Conservation (phyloP, 2,797 vertebrate genomes). For the Brachyrhaphis roseni region DNA sequence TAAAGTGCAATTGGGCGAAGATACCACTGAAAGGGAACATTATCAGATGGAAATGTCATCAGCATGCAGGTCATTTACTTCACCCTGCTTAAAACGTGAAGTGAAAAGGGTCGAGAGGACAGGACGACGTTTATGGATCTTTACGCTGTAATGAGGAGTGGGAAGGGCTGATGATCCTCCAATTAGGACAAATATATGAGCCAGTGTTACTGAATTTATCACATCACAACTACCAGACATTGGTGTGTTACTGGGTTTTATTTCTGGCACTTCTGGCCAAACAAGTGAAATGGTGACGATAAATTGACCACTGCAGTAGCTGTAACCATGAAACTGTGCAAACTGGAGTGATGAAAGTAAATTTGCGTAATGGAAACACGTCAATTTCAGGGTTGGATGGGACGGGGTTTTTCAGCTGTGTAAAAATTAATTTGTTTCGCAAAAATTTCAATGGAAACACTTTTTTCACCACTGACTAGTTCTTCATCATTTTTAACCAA, state of each 20-base stretch:
- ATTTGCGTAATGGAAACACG: too few relatives aligned
- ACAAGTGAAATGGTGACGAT: not conserved
- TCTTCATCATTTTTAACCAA: too few relatives aligned
- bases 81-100: conserved; percentile 59
- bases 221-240: not conserved
- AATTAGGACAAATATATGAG: not conserved
- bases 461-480: too few relatives aligned
- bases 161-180: conserved; percentile 19
- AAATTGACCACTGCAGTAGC: not conserved
- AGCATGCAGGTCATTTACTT: conserved; percentile 70
- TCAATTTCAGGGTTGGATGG: too few relatives aligned
- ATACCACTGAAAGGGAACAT: conserved; percentile 74
- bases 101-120: conserved; percentile 49
- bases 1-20: conserved; percentile 40
- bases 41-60: conserved; percentile 78
- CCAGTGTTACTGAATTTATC: not conserved
- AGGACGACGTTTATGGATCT: conserved; percentile 22
- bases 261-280: not conserved
- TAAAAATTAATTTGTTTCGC: too few relatives aligned
- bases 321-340: too few relatives aligned
- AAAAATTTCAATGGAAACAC: too few relatives aligned
- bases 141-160: conserved; percentile 18
- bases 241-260: not conserved
- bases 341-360: too few relatives aligned
- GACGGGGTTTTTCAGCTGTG: too few relatives aligned